These are phyloP conservation scores for Himantopus leucocephalus DNA, from an alignment of 2,113 vertebrate genomes.

Conservation along the genomic window DNA sequence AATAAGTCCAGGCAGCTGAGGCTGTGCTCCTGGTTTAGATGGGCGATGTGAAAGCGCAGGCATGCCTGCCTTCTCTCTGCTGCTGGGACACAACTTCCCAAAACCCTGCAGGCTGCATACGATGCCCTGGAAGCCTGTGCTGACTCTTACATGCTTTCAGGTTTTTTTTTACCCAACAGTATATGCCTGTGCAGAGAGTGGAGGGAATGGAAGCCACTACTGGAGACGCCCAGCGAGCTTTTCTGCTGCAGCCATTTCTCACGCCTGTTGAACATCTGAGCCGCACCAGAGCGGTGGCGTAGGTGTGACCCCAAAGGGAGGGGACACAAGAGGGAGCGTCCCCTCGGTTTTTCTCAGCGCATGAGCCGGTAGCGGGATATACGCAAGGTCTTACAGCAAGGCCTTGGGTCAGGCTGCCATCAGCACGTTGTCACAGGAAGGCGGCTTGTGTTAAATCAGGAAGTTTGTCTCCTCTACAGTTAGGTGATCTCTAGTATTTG, in stretches of 20 bases:
- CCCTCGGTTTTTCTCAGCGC: fast-evolving
- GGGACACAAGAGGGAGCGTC: not conserved
- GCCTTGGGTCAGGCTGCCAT: not conserved
- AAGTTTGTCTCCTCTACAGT: not conserved
- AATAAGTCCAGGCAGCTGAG: not conserved
- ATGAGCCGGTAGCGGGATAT: fast-evolving
- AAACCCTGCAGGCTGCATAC: not conserved
- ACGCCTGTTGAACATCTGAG: not conserved
- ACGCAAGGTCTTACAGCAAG: not conserved
- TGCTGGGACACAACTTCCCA: not conserved
- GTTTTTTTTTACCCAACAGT: not conserved
- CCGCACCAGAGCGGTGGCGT: fast-evolving
- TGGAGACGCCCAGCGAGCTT: not conserved
- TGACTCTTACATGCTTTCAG: not conserved
- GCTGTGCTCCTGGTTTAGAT: not conserved
- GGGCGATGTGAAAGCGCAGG: not conserved
- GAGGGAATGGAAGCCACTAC: not conserved
- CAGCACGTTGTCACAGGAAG: not conserved
- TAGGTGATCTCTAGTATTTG: not conserved
- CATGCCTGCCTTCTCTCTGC: not conserved
- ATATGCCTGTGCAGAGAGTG: not conserved
- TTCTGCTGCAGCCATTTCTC: not conserved
- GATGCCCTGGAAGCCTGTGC: not conserved
- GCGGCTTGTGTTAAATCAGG: not conserved
- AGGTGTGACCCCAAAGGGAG: not conserved